These are phyloP conservation scores for Drosophila melanica DNA, from an alignment of 1,140 invertebrate species.

Conservation along the genomic window DNA sequence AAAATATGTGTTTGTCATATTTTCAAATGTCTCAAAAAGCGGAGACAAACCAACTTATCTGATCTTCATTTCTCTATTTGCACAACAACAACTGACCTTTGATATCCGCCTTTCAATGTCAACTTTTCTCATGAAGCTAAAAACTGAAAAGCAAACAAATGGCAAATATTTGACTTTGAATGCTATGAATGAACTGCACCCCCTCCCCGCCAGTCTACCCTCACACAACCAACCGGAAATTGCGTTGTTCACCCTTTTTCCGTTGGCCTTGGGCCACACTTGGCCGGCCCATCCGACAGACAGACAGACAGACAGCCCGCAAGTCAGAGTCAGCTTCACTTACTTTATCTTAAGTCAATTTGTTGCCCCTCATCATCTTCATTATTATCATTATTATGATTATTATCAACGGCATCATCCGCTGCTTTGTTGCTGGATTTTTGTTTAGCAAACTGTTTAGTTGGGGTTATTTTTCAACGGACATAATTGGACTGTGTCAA, in stretches of 20 bases:
- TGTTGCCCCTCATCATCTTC: constrained; percentile 41
- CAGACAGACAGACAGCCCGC: not conserved
- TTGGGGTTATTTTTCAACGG: constrained; percentile 28
- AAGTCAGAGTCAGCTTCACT: not conserved
- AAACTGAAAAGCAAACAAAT: constrained; percentile 29
- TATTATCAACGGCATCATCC: constrained; percentile 2
- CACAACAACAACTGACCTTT: constrained; percentile 51
- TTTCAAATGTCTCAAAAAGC: constrained; percentile 1
- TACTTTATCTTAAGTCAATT: constrained; percentile 79
- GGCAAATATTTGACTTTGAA: constrained; percentile 67
- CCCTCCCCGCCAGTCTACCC: not conserved
- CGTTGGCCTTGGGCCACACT: constrained; percentile 33
- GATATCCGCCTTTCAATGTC: constrained; percentile 55
- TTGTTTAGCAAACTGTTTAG: constrained; percentile 52
- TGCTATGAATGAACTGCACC: constrained; percentile 10
- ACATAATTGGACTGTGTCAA: constrained; percentile 29
- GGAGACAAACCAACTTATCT: constrained; percentile 16
- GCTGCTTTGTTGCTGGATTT: constrained; percentile 9
- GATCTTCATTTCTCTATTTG: constrained; percentile 26
- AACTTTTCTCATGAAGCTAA: constrained; percentile 37
- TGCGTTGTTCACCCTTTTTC: constrained; percentile 72
- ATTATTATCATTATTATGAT: constrained; percentile 18
- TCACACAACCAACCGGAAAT: constrained; percentile 59
- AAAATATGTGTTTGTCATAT: constrained; percentile 1
- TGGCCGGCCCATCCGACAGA: not conserved